Percentiles rank a stretch among this genome's conserved stretches.
phyloP scores from a whole-genome alignment of 2,113 vertebrate genomes.

The Nipponia nippon region DNA sequence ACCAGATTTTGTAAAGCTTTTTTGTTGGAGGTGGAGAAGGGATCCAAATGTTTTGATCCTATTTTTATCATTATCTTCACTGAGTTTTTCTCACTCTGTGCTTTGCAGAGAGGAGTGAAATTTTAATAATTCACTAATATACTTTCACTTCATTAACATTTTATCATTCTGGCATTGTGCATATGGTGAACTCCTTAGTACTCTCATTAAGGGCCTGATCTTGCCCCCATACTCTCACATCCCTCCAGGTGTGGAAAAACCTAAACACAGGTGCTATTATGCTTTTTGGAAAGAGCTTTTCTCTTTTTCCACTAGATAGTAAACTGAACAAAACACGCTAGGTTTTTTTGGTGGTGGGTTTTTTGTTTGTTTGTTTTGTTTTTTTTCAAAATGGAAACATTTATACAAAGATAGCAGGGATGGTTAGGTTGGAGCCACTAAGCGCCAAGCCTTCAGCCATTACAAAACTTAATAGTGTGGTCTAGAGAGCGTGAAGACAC shows the following conservation, averaged over 20 bases:
- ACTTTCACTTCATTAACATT: conserved; percentile 64
- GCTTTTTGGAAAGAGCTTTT: conserved; percentile 9
- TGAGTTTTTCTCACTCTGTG: conserved; percentile 24
- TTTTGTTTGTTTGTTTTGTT: too few species aligned
- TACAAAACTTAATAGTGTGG: not conserved
- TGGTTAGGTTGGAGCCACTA: not conserved
- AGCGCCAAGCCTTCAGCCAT: not conserved
- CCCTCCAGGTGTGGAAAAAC: not conserved
- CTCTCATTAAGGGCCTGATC: conserved; percentile 20
- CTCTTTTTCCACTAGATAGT: conserved; percentile 3
- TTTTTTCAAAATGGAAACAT: not conserved
- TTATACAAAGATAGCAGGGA: not conserved
- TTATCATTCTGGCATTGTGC: conserved; percentile 50
- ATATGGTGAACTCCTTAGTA: conserved; percentile 44
- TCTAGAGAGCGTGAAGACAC: not conserved
- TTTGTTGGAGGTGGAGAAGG: conserved; percentile 20
- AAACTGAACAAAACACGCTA: not conserved
- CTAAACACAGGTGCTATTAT: not conserved
- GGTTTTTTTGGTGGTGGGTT: not conserved
- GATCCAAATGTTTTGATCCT: conserved; percentile 56
- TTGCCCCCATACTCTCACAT: not conserved
- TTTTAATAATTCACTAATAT: conserved; percentile 67
- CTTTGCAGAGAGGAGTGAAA: conserved; percentile 41
- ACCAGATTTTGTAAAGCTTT: conserved; percentile 36
- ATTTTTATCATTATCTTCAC: conserved; percentile 44